Base-by-base conservation (phyloP, 2,888 invertebrate genomes). In the Drosophila emarginata region DNA sequence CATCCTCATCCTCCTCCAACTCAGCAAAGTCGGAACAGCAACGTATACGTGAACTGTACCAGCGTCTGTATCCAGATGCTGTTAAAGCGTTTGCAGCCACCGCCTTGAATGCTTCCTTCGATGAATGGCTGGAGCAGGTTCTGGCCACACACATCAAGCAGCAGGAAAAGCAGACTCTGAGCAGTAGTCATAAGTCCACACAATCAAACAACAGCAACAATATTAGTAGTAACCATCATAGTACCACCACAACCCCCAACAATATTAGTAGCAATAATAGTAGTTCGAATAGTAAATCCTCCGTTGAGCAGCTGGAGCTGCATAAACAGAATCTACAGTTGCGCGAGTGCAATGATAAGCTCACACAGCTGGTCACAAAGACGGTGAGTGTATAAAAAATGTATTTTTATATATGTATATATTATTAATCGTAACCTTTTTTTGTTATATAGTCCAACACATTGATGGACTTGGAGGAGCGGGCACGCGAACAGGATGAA, bases 311-410 rank as follows among this genome's bases (percentile, higher is more conserved):
- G 76, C 77, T 89, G 52, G 90, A 93, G 70, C 87, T 91, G 59
- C 94, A 95, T 39, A 90, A 93, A 77, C 93, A 95, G 89, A 95
- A 95, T 89, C 93, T 93, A 80, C 94, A 94, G 78, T 91, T 96
- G 77, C 94, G 94, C 85, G 92, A 92, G 51, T 93, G 94, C 88
- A 94, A 95, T 58, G 93, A 93, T 74, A 94, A 95, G 90, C 96
- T 96, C 89, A 95, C 96, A 91, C 94, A 92, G 87, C 94, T 96
- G 78, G 95, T 96, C 74, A 94, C 94, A 77, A 95, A 96, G 89
- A 96, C 96, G 78, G 96, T 96, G 90, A 93, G 94, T 9, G 2
- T 32, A 15, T 1, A 1, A 5, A 14, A 14, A 7, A 12, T n/a
- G n/a, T n/a, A n/a, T n/a, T 5, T 7, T 14, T 9, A 32, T 9